Evolutionary conservation across 2,888 invertebrate species (phyloP), one percentile per base, ranked within the genome.

Genomic region (Strigamia transsilvanica): DNA sequence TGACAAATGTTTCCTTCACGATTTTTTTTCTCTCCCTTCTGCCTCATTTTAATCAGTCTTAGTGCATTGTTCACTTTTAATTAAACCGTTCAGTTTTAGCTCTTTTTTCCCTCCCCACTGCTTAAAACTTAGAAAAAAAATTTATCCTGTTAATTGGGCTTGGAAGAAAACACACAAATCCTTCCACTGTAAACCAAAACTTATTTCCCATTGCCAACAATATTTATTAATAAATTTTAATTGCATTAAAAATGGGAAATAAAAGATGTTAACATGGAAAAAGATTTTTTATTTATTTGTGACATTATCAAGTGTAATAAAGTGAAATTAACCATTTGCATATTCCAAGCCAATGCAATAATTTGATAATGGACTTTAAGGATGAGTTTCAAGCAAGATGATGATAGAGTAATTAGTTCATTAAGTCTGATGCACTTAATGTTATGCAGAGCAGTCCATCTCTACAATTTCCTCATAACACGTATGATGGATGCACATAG

Each of bases 391-490:
- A 21, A 23, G 61, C 21, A 18, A 23, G 61, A 61, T 23, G 61
- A 61, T 61, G 61, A 61, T 61, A 61, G 61, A 61, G 61, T 61
- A 61, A 61, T 61, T 61, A 61, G 23, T 61, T 61, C 61, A 61
- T 61, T 61, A 61, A 61, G 23, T 61, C 61, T 23, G 46, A 15
- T 61, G 61, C 61, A 61, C 61, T 61, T 61, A 61, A 61, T 61
- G 61, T 21, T 61, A 61, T 61, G 61, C 21, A 61, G 21, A 61
- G 46, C 46, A 61, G 61, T 61, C 61, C 61, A 23, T 61, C 61
- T 61, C 61, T 18, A 61, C 61, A 61, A 61, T 61, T 61, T 61
- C 61, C 61, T 61, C 61, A 61, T 61, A 61, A 61, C n/a, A 23
- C 61, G 12, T 7, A 23, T 61, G 61, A 61, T 61, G 61, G 61